phyloP scores from a whole-genome alignment of 2,113 vertebrate species.

The Festucalex cinctus region DNA sequence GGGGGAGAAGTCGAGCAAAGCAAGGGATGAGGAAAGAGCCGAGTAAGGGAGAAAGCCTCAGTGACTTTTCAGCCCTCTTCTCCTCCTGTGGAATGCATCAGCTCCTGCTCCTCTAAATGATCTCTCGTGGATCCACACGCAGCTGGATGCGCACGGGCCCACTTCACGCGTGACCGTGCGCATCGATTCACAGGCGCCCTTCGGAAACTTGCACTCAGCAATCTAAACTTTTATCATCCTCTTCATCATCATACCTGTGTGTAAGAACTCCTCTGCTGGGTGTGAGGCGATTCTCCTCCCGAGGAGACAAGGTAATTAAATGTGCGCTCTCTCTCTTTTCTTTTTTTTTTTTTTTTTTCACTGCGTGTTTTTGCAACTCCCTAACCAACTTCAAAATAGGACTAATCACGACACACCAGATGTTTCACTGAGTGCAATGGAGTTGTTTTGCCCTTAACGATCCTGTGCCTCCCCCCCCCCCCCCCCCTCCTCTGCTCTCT shows the following conservation, averaged over 20 bases:
- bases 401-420: conserved; percentile 1
- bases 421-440: conserved; percentile 1
- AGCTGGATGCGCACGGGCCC: conserved; percentile 52
- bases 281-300: conserved; percentile 59
- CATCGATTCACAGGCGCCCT: conserved; percentile 47
- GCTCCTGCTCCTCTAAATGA: conserved; percentile 57
- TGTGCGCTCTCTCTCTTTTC: conserved; percentile 9
- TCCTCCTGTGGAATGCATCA: conserved; percentile 67
- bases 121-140: conserved; percentile 46
- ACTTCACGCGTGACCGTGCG: conserved; percentile 51
- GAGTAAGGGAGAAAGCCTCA: conserved; percentile 41
- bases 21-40: conserved; percentile 65
- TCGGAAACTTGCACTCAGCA: conserved; percentile 36
- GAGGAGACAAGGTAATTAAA: conserved; percentile 61
- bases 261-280: conserved; percentile 44
- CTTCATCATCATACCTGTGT: conserved; percentile 40
- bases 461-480: not conserved
- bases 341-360: not conserved
- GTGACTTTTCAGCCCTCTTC: conserved; percentile 43
- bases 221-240: conserved; percentile 5
- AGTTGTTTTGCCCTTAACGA: conserved; percentile 21
- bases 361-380: not conserved
- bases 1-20: conserved; percentile 51
- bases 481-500: conserved; percentile 1
- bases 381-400: not conserved